These are phyloP conservation scores for Protomyctophum bolini DNA, from an alignment of 2,113 vertebrate genomes.

Conservation along the genomic window DNA sequence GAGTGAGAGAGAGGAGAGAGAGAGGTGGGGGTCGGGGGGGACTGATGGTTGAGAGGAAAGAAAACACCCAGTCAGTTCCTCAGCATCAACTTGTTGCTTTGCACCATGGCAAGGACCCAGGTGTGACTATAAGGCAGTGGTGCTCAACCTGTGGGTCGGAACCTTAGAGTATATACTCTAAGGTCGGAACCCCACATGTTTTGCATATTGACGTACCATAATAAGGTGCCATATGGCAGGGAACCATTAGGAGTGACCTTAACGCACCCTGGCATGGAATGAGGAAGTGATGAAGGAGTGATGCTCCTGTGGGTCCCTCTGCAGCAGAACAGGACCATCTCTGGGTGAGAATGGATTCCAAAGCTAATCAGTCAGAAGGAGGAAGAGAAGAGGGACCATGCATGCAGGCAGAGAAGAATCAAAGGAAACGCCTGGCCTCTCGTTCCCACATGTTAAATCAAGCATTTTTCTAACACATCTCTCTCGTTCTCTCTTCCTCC, in stretches of 20 bases:
- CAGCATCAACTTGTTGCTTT: slow-evolving; percentile 19
- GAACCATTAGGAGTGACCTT: no score
- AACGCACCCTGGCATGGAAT: slow-evolving; percentile 9
- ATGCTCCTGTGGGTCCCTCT: slow-evolving; percentile 18
- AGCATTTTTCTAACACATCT: slow-evolving; percentile 14
- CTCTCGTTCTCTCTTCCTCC: slow-evolving; percentile 26
- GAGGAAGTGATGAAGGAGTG: not conserved
- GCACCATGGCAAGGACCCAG: no score
- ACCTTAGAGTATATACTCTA: no score
- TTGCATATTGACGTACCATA: no score
- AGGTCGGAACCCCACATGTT: no score
- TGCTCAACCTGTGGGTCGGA: no score
- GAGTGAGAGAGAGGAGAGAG: not conserved
- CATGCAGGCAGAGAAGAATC: slow-evolving; percentile 43
- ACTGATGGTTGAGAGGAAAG: slow-evolving; percentile 30
- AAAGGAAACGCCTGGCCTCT: slow-evolving; percentile 56
- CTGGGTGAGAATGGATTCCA: slow-evolving; percentile 29
- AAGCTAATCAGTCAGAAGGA: slow-evolving; percentile 40
- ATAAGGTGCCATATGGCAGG: no score
- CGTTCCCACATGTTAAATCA: slow-evolving; percentile 54
- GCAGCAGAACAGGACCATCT: slow-evolving; percentile 18
- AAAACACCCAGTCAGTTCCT: not conserved
- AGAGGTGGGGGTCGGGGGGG: slow-evolving; percentile 10
- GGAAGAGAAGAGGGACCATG: slow-evolving; percentile 33
- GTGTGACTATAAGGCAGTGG: no score